Conservation (phyloP, 1,140 invertebrate species). For the Pinna nobilis region DNA sequence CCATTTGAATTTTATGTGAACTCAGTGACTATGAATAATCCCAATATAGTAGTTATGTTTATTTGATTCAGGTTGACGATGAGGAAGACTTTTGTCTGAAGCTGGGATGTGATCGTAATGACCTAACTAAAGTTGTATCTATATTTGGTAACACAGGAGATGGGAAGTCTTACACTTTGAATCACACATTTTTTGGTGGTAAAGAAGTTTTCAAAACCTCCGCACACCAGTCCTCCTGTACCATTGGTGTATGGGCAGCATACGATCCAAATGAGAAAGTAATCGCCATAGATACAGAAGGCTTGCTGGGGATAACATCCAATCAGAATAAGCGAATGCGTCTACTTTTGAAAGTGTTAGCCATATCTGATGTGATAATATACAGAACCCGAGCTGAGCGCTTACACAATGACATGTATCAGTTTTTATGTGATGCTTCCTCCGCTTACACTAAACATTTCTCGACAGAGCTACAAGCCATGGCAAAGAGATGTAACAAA, state of each 20-base stretch:
- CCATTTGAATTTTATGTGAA: too few relatives aligned
- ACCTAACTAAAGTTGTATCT: slow-evolving; percentile 86
- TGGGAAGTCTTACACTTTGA: slow-evolving; percentile 89
- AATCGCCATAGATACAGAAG: slow-evolving; percentile 89
- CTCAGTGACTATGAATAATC: background rate
- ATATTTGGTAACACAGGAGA: slow-evolving; percentile 93
- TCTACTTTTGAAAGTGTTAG: slow-evolving; percentile 86
- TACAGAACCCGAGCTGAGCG: slow-evolving; percentile 87
- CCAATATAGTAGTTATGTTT: background rate
- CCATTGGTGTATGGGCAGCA: slow-evolving; percentile 88
- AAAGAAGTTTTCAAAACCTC: slow-evolving; percentile 86
- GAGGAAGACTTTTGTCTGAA: slow-evolving; percentile 72
- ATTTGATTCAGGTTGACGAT: slow-evolving; percentile 63
- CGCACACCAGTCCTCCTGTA: slow-evolving; percentile 83
- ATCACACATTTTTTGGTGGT: slow-evolving; percentile 87
- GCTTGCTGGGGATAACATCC: slow-evolving; percentile 81
- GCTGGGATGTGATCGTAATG: slow-evolving; percentile 64
- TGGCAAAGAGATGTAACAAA: slow-evolving; percentile 77
- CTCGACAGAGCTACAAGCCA: slow-evolving; percentile 79
- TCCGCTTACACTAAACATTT: slow-evolving; percentile 86
- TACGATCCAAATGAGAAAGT: slow-evolving; percentile 81
- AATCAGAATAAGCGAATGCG: slow-evolving; percentile 84
- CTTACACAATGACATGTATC: slow-evolving; percentile 86
- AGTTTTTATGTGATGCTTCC: slow-evolving; percentile 87
- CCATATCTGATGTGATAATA: slow-evolving; percentile 88